A percentile compares a stretch with the other conserved stretches of the same genome.
These are phyloP conservation scores for Mormyrops attenuatus DNA, from an alignment of 2,797 vertebrate genomes.

Conservation along the genomic window DNA sequence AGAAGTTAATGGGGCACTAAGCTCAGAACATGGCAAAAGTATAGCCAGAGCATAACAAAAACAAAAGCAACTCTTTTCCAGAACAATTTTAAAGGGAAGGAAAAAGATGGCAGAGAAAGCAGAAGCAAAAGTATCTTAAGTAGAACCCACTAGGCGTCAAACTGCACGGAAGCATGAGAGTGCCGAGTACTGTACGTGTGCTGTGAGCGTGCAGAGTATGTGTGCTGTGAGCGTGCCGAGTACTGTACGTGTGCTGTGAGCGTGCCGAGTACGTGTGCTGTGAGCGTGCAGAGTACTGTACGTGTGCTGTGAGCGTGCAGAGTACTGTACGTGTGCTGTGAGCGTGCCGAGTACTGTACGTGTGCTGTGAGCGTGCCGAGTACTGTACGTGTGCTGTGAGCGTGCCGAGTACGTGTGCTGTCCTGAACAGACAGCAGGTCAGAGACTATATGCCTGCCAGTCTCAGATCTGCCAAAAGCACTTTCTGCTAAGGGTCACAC, in stretches of 20 bases:
- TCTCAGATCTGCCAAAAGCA: not conserved
- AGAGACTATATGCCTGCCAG: not conserved
- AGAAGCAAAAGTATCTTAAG: not conserved
- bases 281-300: too few species aligned
- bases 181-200: too few species aligned
- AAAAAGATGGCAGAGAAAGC: not conserved
- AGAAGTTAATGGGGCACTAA: not conserved
- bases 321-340: too few species aligned
- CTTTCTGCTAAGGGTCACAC: conserved; percentile 14
- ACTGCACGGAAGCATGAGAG: not conserved
- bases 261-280: too few species aligned
- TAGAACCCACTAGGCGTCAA: not conserved
- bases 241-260: too few species aligned
- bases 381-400: too few species aligned
- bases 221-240: too few species aligned
- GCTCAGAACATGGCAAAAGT: not conserved
- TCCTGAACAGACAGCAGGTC: not conserved
- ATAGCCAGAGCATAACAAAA: not conserved
- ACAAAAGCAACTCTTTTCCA: not conserved
- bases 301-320: too few species aligned
- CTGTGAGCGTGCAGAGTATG: too few species aligned
- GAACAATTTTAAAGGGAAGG: not conserved
- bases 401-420: not conserved
- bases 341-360: too few species aligned
- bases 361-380: too few species aligned